Conservation (phyloP, 1,140 invertebrate genomes). For the Neocloeon triangulifer region DNA sequence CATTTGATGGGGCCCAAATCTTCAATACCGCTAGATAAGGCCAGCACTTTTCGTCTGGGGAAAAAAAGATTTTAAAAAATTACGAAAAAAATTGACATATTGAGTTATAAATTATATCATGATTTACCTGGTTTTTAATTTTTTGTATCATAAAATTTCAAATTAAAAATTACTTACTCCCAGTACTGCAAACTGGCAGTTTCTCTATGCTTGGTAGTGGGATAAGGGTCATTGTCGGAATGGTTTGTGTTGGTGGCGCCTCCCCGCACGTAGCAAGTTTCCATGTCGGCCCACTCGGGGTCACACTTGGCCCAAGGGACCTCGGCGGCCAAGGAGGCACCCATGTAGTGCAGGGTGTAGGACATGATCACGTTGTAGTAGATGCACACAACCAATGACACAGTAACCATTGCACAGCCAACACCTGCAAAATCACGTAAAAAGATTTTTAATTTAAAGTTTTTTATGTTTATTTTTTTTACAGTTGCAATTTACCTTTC, state of each 20-base stretch:
- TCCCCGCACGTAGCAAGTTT: slow-evolving; percentile 17
- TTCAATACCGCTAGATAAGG: slow-evolving; percentile 13
- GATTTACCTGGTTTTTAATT: background rate
- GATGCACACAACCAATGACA: slow-evolving; percentile 36
- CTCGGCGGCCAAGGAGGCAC: slow-evolving; percentile 32
- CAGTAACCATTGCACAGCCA: slow-evolving; percentile 54
- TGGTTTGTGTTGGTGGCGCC: no score
- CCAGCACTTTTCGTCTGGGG: slow-evolving; percentile 11
- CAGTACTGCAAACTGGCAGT: slow-evolving; percentile 13
- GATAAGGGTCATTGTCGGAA: no score
- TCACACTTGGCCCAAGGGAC: slow-evolving; percentile 41
- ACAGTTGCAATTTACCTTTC: slow-evolving; percentile 17
- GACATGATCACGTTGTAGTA: slow-evolving; percentile 67
- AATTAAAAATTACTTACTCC: no score
- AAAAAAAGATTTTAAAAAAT: no score
- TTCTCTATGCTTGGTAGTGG: slow-evolving; percentile 7
- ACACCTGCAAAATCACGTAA: slow-evolving; percentile 30
- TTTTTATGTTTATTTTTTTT: background rate
- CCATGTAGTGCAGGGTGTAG: slow-evolving; percentile 49
- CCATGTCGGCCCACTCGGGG: slow-evolving; percentile 27
- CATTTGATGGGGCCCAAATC: slow-evolving; percentile 11
- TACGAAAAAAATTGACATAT: no score
- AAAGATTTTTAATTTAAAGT: background rate
- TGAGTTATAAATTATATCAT: no score
- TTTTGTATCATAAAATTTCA: background rate